Conservation (phyloP, 2,113 vertebrate genomes). For the Rhinoptilus africanus region DNA sequence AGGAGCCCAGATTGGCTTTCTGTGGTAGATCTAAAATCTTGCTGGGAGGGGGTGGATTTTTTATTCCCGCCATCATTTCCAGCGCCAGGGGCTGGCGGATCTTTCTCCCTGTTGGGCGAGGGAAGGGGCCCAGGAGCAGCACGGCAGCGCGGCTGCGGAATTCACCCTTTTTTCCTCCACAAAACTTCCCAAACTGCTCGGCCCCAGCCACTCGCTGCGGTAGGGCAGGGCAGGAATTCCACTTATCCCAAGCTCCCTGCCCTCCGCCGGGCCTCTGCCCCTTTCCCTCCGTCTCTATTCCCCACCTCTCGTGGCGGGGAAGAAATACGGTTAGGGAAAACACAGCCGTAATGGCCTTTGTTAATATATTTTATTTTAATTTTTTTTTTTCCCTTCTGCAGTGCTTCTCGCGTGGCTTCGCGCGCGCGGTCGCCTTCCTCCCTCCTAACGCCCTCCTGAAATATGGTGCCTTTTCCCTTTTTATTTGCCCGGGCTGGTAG, state of each 20-base stretch:
- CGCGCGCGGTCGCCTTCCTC: not conserved
- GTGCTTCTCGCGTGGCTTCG: not conserved
- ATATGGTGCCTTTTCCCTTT: not conserved
- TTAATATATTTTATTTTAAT: not conserved
- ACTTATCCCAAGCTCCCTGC: not conserved
- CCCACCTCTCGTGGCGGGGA: not conserved
- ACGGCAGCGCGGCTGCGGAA: accelerated
- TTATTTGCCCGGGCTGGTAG: not conserved
- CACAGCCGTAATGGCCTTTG: not conserved
- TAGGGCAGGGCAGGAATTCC: not conserved
- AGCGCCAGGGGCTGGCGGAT: not conserved
- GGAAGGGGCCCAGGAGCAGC: not conserved
- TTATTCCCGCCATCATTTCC: not conserved
- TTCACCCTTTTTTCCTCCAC: not conserved
- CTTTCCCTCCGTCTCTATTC: not conserved
- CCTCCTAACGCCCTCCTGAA: not conserved
- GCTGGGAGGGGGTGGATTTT: not conserved
- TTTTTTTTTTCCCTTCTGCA: not conserved
- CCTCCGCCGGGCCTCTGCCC: not conserved
- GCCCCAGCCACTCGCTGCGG: not conserved
- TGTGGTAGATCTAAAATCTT: not conserved
- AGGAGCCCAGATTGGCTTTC: not conserved
- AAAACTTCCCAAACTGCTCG: not conserved
- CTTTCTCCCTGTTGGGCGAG: not conserved
- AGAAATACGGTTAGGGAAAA: not conserved